Base-by-base conservation (phyloP, 2,113 vertebrate genomes). In the Notothenia coriiceps region DNA sequence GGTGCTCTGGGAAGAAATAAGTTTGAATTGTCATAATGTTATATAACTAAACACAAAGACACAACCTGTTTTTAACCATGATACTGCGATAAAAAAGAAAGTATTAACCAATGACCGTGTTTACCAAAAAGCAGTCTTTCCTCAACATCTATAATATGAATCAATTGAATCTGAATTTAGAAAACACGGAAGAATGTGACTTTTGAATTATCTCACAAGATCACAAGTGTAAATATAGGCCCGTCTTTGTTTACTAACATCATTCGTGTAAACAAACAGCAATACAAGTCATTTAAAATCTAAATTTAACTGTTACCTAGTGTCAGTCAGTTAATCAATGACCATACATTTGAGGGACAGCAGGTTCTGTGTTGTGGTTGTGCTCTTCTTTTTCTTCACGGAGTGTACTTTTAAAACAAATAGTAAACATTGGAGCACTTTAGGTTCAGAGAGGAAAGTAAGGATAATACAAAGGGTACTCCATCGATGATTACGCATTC, bases 1-100 rank as follows among this genome's bases (percentile, higher is more conserved):
- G 93, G 74, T 49, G 74, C 61, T 91, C 98, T 99, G 91, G 55
- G 4, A 65, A 56, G 35, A 46, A 61, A 35, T 79, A n/a, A 79
- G 73, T 69, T 63, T 17, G 1, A 60, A 20, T 52, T 49, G 12
- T 61, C 20, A 54, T 20, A 35, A 40, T 17, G 3, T 4, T 5
- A 33, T n/a, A 52, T 14, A 5, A 20, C 22, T 9, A 22, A 4
- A 60, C n/a, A 62, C 22, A 72, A 5, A 44, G 18, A 20, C 35
- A 52, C 14, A 44, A 43, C 13, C 15, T 29, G n/a, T 14, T n/a
- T 1, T 50, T 47, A 4, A 17, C n/a, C 43, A n/a, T n/a, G 40
- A 51, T 17, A 14, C 6, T 46, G 22, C 3, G 35, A 61, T 43
- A 20, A 10, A 56, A 18, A 22, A 70, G 1, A 0, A 20, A 25